Evolutionary conservation across 53 echinoderm and acorn worm species (phyloP).

Genomic region (Patiria pectinifera): DNA sequence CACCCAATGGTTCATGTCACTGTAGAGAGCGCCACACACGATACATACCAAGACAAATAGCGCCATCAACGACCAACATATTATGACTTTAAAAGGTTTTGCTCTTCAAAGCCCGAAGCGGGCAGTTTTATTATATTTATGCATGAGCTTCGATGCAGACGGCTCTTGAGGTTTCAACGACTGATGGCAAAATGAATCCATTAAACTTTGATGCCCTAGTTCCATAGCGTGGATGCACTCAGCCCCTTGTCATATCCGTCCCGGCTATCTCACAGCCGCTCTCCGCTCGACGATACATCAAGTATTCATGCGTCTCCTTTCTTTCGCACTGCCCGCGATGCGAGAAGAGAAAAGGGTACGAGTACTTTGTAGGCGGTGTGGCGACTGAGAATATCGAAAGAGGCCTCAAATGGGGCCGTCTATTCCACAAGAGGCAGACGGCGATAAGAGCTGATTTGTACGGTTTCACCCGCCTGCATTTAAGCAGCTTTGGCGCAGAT

Average conservation of each 20-base stretch:
- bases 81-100: background rate
- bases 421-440: constrained; percentile 20
- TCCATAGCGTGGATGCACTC: background rate
- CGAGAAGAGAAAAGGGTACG: background rate
- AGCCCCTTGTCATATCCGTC: constrained; percentile 46
- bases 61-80: background rate
- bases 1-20: too few species aligned
- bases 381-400: constrained; percentile 16
- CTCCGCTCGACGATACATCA: background rate
- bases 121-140: background rate
- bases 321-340: constrained; percentile 2
- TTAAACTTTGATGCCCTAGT: constrained; percentile 29
- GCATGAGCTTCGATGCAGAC: background rate
- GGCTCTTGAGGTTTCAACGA: background rate
- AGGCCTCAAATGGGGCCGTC: constrained; percentile 10
- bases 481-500: background rate
- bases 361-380: constrained; percentile 25
- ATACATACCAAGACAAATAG: background rate
- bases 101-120: background rate
- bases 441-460: background rate
- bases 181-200: background rate
- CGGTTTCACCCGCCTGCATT: background rate
- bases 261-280: constrained; percentile 34
- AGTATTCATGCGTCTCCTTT: constrained; percentile 36
- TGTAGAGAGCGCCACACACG: background rate